Percentiles rank a stretch among this genome's conserved stretches.
phyloP scores from a whole-genome alignment of 1,140 invertebrate genomes.

The Cydia amplana region DNA sequence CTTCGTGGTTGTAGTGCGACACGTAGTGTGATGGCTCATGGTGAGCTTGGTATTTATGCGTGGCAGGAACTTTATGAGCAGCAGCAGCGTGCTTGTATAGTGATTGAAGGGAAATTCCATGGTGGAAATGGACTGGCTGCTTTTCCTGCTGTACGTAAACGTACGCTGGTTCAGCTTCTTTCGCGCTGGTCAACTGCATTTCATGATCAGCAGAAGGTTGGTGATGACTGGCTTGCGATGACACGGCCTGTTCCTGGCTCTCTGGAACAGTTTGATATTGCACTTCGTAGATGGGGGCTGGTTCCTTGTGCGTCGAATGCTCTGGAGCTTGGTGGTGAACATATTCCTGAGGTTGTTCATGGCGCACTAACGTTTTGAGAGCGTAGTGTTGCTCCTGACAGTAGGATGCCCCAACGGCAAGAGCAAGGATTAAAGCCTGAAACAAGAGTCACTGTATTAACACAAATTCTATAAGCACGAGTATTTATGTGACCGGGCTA shows the following conservation, averaged over 20 bases:
- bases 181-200: slow-evolving; percentile 50
- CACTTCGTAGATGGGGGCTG: slow-evolving; percentile 56
- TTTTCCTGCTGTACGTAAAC: slow-evolving; percentile 52
- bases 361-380: slow-evolving; percentile 50
- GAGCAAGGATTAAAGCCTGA: slow-evolving; percentile 57
- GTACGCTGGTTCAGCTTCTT: slow-evolving; percentile 50
- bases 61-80: slow-evolving; percentile 37
- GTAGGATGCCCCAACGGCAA: slow-evolving; percentile 45
- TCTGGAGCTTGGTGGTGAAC: slow-evolving; percentile 45
- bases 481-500: background rate
- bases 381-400: slow-evolving; percentile 59
- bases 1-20: slow-evolving; percentile 9
- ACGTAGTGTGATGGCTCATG: slow-evolving; percentile 41
- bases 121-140: slow-evolving; percentile 43
- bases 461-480: background rate
- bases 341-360: slow-evolving; percentile 55
- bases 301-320: slow-evolving; percentile 47
- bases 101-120: slow-evolving; percentile 38
- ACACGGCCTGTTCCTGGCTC: slow-evolving; percentile 47
- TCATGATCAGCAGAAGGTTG: slow-evolving; percentile 49
- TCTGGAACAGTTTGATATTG: slow-evolving; percentile 44
- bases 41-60: slow-evolving; percentile 41
- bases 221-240: slow-evolving; percentile 59
- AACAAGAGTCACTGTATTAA: slow-evolving; percentile 44
- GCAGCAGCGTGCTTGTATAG: slow-evolving; percentile 38